Evolutionary conservation across 2,797 vertebrate genomes (phyloP), one percentile per base, ranked within the genome.

Genomic region (Malurus leucopterus): DNA sequence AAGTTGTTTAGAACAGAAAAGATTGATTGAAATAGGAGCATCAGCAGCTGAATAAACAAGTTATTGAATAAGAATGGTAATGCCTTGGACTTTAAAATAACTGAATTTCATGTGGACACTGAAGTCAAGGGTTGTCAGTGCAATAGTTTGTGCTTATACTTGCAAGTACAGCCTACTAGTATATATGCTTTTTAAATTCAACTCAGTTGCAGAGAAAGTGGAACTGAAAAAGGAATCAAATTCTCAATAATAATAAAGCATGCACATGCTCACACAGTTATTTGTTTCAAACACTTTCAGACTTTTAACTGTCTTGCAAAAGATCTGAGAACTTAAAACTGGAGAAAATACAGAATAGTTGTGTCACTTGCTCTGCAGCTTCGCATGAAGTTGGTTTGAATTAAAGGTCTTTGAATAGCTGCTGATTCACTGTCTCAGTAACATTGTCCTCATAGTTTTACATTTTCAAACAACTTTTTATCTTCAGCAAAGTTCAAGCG

Each of bases 71-170:
- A 74, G n/a, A 67, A 49, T 47, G 58, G 38, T 44, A 69, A 4
- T 89, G 55, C n/a, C n/a, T 91, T 84, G 46, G 59, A 34, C 77
- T 92, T 93, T 18, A 75, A 63, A 90, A 88, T 73, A 77, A 68
- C 58, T 71, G 40, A 70, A 61, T 88, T 89, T 85, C 20, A 7
- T 44, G 20, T 27, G 51, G 44, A n/a, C 18, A 7, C 40, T 51
- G 80, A 75, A 92, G 43, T 78, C 36, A 73, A 43, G 54, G 38
- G 12, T 43, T 82, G 29, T 50, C 20, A 58, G 30, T 69, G 67
- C 43, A 77, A 27, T 30, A 51, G 38, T 75, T 90, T 63, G 49
- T 83, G 72, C 19, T 59, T 81, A 50, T 23, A 24, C 26, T 90
- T 88, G 40, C 15, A 55, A 40, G 13, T 71, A 16, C 29, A 75